Evolutionary conservation across 2,888 invertebrate genomes (phyloP), one percentile per base, ranked within the genome.

Genomic region (Agrotis puta): DNA sequence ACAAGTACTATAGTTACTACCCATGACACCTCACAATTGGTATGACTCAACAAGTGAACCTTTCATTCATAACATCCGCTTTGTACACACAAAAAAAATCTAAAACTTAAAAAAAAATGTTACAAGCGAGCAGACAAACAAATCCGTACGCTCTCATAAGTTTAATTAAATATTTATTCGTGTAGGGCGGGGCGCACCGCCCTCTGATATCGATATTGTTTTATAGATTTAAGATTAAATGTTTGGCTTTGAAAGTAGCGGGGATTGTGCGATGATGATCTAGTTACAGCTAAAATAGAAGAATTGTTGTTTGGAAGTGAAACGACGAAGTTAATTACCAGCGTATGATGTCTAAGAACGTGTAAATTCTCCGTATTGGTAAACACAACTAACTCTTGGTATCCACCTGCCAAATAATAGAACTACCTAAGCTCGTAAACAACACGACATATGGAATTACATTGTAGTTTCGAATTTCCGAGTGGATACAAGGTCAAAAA

Each of bases 91-190:
- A 74, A 82, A 79, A 79, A 81, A 64, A 53, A 77, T 53, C 16
- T 72, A 59, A 83, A 77, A 85, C 76, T 33, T 39, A 39, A 82
- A 85, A 83, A 88, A 84, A 79, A 82, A 79, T 75, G 53, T 74
- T 78, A 74, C 70, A 76, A 83, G 77, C 77, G 81, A 85, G 81
- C 83, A 82, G 73, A 84, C 85, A 90, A 88, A 88, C 88, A 88
- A 89, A 89, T 87, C 89, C 88, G 88, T 90, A 90, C 89, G 91
- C 91, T 93, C 93, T 92, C 90, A 91, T 92, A 92, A 93, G 91
- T 95, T 94, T 95, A 95, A 95, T 95, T 95, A 95, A 95, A 95
- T 95, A 95, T 95, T 95, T 94, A 95, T 95, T 94, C 93, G 91
- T 91, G 90, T 90, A 89, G 94, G 95, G 95, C 94, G 95, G 92